A percentile compares a stretch with the other conserved stretches of the same genome.
Evolutionary conservation across 2,797 vertebrate genomes (phyloP).

Genomic region (Falco biarmicus): DNA sequence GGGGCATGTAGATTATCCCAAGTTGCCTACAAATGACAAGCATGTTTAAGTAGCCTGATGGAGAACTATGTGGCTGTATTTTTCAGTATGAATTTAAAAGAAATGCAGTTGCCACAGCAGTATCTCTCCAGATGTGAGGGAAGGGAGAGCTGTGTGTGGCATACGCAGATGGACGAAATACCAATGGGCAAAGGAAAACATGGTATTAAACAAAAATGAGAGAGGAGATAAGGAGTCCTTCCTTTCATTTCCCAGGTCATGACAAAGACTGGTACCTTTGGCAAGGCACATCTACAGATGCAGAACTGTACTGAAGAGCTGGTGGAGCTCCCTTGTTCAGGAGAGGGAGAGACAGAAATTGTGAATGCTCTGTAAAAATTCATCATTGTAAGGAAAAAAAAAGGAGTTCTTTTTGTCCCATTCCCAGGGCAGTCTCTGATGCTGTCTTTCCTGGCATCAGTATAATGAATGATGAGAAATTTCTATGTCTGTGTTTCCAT

Average conservation of each 20-base stretch:
- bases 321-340: not conserved
- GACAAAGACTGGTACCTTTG: not conserved
- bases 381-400: not conserved
- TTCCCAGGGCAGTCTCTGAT: not conserved
- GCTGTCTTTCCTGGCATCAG: not conserved
- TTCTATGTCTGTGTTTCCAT: not conserved
- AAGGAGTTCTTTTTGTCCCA: not conserved
- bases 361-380: not conserved
- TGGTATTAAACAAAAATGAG: not conserved
- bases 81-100: not conserved
- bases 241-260: not conserved
- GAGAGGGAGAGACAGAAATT: not conserved
- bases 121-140: not conserved
- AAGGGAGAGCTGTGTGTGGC: not conserved
- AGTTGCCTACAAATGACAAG: not conserved
- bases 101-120: accelerated
- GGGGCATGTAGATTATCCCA: not conserved
- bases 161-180: not conserved
- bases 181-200: not conserved
- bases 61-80: not conserved
- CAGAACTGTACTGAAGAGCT: not conserved
- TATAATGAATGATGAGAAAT: not conserved
- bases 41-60: not conserved
- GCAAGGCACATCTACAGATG: not conserved
- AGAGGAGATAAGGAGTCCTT: not conserved